Percentiles rank a stretch among this genome's conserved stretches.
Conservation (phyloP, 2,113 vertebrate genomes). For the Loxodonta africana region DNA sequence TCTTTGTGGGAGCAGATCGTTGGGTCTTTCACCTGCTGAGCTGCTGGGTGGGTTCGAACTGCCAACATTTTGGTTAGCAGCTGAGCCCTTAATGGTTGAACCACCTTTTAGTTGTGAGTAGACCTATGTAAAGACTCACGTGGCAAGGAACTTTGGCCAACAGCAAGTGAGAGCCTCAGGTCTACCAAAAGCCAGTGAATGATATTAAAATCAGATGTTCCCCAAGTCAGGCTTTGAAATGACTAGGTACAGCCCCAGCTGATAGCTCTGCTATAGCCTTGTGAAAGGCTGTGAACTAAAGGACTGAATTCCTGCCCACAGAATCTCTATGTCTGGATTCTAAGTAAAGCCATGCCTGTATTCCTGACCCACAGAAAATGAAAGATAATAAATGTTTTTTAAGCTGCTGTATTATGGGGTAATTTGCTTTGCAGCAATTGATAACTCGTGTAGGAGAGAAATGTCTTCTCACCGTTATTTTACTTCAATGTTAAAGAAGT, state of each 20-base stretch:
- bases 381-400: not conserved
- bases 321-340: too few relatives aligned
- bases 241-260: not conserved
- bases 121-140: not conserved
- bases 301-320: too few relatives aligned
- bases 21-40: too few relatives aligned
- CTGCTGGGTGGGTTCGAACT: too few relatives aligned
- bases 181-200: not conserved
- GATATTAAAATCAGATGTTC: not conserved
- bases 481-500: not conserved
- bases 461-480: not conserved
- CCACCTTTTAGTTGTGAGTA: too few relatives aligned
- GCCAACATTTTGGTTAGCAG: too few relatives aligned
- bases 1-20: too few relatives aligned
- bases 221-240: not conserved
- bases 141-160: not conserved
- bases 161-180: not conserved
- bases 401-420: not conserved
- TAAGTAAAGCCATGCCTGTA: not conserved
- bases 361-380: not conserved
- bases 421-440: not conserved
- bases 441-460: not conserved
- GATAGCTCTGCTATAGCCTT: not conserved
- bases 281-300: not conserved
- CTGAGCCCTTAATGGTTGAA: too few relatives aligned